These are phyloP conservation scores for Oreohelix idahoensis DNA, from an alignment of 1,140 invertebrate genomes.

Conservation along the genomic window DNA sequence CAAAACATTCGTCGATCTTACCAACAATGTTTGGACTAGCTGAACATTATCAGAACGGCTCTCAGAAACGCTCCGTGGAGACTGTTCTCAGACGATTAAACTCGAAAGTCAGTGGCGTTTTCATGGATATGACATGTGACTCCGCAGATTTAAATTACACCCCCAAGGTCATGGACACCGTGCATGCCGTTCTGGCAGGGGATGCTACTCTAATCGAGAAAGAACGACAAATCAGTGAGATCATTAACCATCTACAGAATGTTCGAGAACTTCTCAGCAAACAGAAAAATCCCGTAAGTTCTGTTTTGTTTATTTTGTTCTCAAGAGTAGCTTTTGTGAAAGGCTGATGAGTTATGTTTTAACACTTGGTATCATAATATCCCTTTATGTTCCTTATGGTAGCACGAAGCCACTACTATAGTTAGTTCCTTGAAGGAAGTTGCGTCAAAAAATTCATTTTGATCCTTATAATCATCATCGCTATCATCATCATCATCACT, in stretches of 20 bases:
- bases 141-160: not conserved
- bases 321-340: too few species aligned
- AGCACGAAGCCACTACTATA: too few species aligned
- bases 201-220: conserved; percentile 62
- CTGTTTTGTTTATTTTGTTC: too few species aligned
- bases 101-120: conserved; percentile 44
- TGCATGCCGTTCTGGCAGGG: conserved; percentile 61
- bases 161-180: conserved; percentile 49
- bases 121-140: conserved; percentile 37
- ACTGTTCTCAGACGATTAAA: conserved; percentile 62
- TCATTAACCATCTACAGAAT: conserved; percentile 87
- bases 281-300: conserved; percentile 73
- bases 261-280: conserved; percentile 83
- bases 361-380: too few species aligned
- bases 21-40: too few species aligned
- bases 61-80: conserved; percentile 76
- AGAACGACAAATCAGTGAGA: conserved; percentile 84
- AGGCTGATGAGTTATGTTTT: too few species aligned
- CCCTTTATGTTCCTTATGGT: too few species aligned
- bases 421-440: too few species aligned
- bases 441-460: too few species aligned
- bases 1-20: too few species aligned
- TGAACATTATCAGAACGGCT: conserved; percentile 18
- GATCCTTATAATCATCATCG: too few species aligned
- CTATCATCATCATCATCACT: too few species aligned